Conservation (phyloP, 2,113 vertebrate species). For the Python bivittatus region DNA sequence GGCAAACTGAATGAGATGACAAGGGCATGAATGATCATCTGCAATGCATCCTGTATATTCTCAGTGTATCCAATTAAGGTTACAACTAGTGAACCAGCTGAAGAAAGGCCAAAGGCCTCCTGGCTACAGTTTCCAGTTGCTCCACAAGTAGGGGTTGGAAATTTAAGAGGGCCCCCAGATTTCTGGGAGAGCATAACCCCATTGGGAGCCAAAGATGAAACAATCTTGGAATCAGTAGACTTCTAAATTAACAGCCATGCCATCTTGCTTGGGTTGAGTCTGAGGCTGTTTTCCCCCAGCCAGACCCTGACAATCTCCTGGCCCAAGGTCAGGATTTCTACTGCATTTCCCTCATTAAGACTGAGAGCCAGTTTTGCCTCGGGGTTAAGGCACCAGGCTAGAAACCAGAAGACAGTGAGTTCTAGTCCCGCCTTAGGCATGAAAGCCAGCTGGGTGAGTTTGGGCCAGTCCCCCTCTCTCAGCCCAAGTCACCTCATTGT, state of each 20-base stretch:
- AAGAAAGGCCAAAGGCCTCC: not conserved
- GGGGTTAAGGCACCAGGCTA: no score
- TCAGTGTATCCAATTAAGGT: not conserved
- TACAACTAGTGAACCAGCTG: not conserved
- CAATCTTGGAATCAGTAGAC: not conserved
- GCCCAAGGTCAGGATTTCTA: not conserved
- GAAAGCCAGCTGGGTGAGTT: no score
- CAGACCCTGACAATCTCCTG: not conserved
- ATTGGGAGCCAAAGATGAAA: not conserved
- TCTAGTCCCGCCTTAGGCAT: no score
- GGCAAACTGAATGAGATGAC: not conserved
- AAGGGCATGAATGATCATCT: not conserved
- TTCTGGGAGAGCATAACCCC: not conserved
- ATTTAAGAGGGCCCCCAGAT: not conserved
- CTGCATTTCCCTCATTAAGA: not conserved
- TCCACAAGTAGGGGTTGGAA: not conserved
- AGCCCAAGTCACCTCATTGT: no score
- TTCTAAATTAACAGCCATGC: not conserved
- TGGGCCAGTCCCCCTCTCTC: no score
- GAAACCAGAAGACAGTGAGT: no score
- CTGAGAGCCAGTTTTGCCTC: no score
- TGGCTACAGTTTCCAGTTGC: not conserved
- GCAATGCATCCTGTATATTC: not conserved
- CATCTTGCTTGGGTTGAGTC: not conserved
- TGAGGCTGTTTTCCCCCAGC: not conserved